Conservation (phyloP, 2,797 vertebrate species). For the Arnoldichthys spilopterus region DNA sequence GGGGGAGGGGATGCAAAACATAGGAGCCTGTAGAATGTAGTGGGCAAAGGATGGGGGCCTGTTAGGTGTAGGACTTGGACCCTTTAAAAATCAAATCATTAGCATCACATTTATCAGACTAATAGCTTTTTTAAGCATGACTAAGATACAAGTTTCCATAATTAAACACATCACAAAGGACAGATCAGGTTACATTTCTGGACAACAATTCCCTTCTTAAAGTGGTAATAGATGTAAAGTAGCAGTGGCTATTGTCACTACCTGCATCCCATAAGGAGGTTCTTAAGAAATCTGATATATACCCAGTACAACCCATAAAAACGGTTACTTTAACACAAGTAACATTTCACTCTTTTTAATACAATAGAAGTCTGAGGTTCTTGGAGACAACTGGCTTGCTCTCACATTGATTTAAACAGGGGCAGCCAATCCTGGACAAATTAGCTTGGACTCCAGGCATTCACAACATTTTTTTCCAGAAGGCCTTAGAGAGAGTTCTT, state of each 20-base stretch:
- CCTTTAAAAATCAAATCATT: neutral
- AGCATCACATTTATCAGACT: neutral
- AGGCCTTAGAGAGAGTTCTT: too few species aligned
- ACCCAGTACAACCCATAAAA: too few species aligned
- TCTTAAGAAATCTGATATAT: neutral
- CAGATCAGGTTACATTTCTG: neutral
- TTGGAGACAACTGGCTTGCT: too few species aligned
- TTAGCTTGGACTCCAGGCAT: too few species aligned
- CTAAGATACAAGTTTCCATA: neutral
- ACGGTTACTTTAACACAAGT: too few species aligned
- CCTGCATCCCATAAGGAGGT: neutral
- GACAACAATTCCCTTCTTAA: neutral
- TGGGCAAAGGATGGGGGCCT: neutral
- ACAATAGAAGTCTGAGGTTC: too few species aligned
- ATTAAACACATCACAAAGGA: neutral
- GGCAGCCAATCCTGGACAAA: too few species aligned
- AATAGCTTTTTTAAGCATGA: neutral
- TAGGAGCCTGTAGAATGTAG: neutral
- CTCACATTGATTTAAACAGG: too few species aligned
- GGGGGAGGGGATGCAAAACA: neutral
- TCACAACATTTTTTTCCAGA: too few species aligned
- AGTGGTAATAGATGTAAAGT: neutral
- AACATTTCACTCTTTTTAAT: too few species aligned
- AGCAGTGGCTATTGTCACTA: neutral
- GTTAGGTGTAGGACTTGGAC: neutral